A percentile compares a stretch with the other conserved stretches of the same genome.
phyloP scores from a whole-genome alignment of 2,113 vertebrate genomes.

The Tapirus terrestris region DNA sequence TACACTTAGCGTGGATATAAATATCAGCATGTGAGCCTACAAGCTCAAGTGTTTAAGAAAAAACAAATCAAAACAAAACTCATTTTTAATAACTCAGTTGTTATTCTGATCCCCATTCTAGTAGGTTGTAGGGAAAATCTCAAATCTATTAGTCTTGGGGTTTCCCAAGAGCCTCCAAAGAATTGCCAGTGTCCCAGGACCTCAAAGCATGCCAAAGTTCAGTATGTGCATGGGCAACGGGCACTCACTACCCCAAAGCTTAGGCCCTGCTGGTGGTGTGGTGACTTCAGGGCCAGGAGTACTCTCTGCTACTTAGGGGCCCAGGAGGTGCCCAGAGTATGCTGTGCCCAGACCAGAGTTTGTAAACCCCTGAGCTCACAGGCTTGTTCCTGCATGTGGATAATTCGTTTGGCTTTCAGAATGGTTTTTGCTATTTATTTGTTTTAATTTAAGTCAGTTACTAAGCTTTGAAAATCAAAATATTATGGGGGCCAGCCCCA shows the following conservation, averaged over 20 bases:
- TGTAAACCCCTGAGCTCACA: neutral
- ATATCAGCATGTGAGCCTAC: no score
- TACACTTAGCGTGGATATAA: neutral
- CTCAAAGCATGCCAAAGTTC: no score
- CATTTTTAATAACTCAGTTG: neutral
- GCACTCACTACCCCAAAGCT: neutral
- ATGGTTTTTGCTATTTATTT: neutral
- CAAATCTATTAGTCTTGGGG: neutral
- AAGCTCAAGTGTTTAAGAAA: neutral
- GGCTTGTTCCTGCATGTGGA: neutral
- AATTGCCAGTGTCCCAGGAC: neutral
- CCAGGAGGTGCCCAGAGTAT: neutral
- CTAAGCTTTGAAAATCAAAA: neutral
- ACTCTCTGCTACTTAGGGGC: no score
- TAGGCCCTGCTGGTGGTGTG: neutral
- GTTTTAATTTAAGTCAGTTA: neutral
- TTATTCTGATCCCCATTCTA: neutral
- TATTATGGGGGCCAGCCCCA: no score
- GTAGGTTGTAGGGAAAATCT: neutral
- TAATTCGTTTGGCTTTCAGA: neutral
- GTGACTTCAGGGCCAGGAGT: neutral
- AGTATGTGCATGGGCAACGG: rapidly evolving
- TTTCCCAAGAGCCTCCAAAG: neutral
- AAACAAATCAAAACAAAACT: neutral
- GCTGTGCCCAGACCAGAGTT: rapidly evolving